phyloP scores from a whole-genome alignment of 2,113 vertebrate species.

The Catharus minimus region DNA sequence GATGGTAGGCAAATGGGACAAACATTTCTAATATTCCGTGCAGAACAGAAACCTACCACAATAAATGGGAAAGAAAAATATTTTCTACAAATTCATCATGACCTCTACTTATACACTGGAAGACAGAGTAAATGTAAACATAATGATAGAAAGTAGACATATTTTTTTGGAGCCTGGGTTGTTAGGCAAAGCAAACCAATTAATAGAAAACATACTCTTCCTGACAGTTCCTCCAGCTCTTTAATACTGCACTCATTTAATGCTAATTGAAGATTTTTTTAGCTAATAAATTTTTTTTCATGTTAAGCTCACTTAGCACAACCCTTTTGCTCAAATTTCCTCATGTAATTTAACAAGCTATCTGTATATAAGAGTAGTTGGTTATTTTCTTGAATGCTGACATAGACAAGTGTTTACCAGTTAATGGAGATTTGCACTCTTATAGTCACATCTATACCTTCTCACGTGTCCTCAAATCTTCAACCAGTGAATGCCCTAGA shows the following conservation, averaged over 20 bases:
- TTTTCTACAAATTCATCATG: neutral
- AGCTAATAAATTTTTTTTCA: conserved; percentile 5
- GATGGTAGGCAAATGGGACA: neutral
- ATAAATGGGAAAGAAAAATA: neutral
- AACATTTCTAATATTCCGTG: neutral
- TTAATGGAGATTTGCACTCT: neutral
- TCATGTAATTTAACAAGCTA: conserved; percentile 64
- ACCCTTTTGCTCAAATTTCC: conserved; percentile 52
- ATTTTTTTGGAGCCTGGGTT: neutral
- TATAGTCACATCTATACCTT: neutral
- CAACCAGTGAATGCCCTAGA: neutral
- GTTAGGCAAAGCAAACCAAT: conserved; percentile 17
- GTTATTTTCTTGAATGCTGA: neutral
- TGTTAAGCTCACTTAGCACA: neutral
- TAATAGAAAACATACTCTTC: neutral
- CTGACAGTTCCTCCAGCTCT: conserved; percentile 6
- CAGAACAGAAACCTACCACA: neutral
- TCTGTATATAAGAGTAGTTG: conserved; percentile 1
- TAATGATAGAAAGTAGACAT: neutral
- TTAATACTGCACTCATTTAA: neutral
- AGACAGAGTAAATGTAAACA: neutral
- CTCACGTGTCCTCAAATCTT: neutral
- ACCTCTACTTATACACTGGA: neutral
- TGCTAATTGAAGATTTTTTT: neutral
- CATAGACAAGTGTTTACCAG: neutral